Evolutionary conservation across 2,113 vertebrate genomes (phyloP).

Genomic region (Drymodes brunneopygia): DNA sequence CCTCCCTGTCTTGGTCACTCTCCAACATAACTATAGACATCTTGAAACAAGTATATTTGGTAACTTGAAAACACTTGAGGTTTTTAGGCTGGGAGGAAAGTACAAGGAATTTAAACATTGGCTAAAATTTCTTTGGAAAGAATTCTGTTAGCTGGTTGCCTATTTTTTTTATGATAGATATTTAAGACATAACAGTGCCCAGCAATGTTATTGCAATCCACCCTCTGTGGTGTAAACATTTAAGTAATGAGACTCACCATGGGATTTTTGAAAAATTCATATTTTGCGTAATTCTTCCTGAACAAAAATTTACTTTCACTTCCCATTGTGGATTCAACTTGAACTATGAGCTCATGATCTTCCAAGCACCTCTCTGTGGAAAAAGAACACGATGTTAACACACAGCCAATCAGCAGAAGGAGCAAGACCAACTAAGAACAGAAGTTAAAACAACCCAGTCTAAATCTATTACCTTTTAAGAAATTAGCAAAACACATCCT

Average conservation of each 20-base stretch:
- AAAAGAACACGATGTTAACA: not conserved
- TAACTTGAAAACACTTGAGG: not conserved
- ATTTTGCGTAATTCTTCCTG: constrained; percentile 98
- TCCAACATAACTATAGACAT: not conserved
- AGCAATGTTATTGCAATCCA: not conserved
- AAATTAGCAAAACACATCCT: not conserved
- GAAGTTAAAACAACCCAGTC: not conserved
- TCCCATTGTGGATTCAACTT: constrained; percentile 89
- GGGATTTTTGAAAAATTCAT: constrained; percentile 97
- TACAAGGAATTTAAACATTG: constrained; percentile 1
- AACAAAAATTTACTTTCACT: constrained; percentile 95
- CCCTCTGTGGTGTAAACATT: not conserved
- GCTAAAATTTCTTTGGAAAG: not conserved
- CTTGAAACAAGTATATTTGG: not conserved
- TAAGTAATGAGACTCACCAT: constrained; percentile 74
- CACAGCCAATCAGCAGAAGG: not conserved
- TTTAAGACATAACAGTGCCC: not conserved
- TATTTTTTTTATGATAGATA: not conserved
- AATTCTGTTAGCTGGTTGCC: not conserved
- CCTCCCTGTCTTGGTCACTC: not conserved
- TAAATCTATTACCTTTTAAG: not conserved
- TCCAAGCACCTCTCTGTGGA: constrained; percentile 89
- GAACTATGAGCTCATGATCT: constrained; percentile 92
- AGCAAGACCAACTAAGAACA: not conserved
- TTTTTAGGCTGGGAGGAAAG: not conserved